Evolutionary conservation across 1,140 invertebrate genomes (phyloP).

Genomic region (Diploscapter pachys): DNA sequence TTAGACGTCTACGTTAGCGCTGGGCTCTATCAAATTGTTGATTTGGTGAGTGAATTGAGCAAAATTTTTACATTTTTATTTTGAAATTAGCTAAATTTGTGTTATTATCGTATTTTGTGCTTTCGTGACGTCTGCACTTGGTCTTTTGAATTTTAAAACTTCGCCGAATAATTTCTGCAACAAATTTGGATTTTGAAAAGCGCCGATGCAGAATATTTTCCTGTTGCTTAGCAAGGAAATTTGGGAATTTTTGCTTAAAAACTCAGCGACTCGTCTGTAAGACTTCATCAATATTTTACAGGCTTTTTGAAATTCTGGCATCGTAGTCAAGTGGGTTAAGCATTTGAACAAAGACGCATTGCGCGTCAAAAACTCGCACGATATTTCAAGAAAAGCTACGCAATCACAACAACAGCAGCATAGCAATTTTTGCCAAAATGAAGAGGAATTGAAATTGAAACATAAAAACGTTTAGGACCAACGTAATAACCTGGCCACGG

Average conservation of each 20-base stretch:
- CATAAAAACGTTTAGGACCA: constrained; percentile 46
- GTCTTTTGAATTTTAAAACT: too few species aligned
- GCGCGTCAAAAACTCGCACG: constrained; percentile 7
- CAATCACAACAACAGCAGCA: background rate
- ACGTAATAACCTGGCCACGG: constrained; percentile 56
- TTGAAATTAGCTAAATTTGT: too few species aligned
- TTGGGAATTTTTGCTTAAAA: too few species aligned
- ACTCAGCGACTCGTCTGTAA: too few species aligned
- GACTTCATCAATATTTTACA: too few species aligned
- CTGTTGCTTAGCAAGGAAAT: too few species aligned
- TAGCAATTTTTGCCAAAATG: constrained; percentile 3
- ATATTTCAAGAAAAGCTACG: constrained; percentile 5
- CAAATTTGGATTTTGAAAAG: too few species aligned
- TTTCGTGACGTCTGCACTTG: too few species aligned
- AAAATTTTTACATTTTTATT: too few species aligned
- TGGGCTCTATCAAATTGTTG: constrained; percentile 56
- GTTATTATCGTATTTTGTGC: too few species aligned
- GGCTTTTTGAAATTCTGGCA: background rate
- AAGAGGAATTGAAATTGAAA: constrained; percentile 14
- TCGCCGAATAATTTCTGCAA: too few species aligned
- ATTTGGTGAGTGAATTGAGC: constrained; percentile 37
- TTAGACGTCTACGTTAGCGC: constrained; percentile 53
- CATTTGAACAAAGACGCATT: background rate
- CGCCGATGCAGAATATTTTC: too few species aligned
- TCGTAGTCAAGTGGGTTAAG: constrained; percentile 17